Conservation (phyloP, 1,140 invertebrate species). For the Palaemon carinicauda region DNA sequence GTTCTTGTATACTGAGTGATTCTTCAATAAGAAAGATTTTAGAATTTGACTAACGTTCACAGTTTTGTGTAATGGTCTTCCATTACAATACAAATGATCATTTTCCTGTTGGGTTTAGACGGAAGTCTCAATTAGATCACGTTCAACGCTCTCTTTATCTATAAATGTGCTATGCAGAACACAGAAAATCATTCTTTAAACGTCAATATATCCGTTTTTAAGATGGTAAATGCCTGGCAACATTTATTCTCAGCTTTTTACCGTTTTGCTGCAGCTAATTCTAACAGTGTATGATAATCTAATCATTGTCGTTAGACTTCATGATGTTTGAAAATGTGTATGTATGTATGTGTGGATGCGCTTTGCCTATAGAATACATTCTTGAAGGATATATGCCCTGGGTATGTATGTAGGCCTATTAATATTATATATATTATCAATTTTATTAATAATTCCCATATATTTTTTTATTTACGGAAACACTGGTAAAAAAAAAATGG, state of each 20-base stretch:
- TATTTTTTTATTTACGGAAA: slow-evolving; percentile 28
- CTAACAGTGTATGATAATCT: background rate
- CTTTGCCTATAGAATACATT: too few species aligned
- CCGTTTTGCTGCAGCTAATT: background rate
- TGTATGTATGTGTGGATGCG: background rate
- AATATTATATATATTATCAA: background rate
- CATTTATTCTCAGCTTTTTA: slow-evolving; percentile 14
- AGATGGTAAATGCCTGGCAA: too few species aligned
- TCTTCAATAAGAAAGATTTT: too few species aligned
- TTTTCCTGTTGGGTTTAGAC: too few species aligned
- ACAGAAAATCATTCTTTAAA: slow-evolving; percentile 27
- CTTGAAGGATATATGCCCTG: background rate
- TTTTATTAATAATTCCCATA: background rate
- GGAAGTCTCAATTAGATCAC: slow-evolving; percentile 29
- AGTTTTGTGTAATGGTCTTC: slow-evolving; percentile 19
- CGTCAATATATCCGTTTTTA: too few species aligned
- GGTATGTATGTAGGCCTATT: background rate
- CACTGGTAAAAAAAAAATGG: slow-evolving; percentile 38
- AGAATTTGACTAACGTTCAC: slow-evolving; percentile 26
- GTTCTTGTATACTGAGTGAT: too few species aligned
- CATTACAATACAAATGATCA: background rate
- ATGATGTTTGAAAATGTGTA: background rate
- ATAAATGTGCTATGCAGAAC: slow-evolving; percentile 28
- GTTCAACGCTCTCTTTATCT: slow-evolving; percentile 26
- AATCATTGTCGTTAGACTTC: too few species aligned